Evolutionary conservation across 2,797 vertebrate species (phyloP).

Genomic region (Halcyon smyrnensis): DNA sequence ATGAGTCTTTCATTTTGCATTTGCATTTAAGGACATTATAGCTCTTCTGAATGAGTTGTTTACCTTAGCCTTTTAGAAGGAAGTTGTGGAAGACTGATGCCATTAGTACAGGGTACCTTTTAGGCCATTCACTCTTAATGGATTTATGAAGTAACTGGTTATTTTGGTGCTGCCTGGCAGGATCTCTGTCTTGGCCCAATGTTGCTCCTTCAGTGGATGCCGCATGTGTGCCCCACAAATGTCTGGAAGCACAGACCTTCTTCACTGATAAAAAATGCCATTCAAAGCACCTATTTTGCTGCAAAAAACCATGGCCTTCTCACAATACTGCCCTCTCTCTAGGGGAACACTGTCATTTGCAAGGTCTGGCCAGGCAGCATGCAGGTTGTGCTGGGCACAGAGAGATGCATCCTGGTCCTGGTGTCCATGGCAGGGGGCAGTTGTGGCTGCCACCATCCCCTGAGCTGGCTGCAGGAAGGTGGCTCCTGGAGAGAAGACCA

Average conservation of each 20-base stretch:
- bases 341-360: neutral
- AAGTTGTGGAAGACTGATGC: neutral
- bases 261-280: neutral
- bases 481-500: neutral
- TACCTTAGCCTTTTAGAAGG: neutral
- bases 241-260: neutral
- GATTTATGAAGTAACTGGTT: neutral
- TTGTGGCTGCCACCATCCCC: fast-evolving
- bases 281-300: neutral
- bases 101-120: neutral
- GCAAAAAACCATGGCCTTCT: neutral
- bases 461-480: neutral
- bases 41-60: neutral
- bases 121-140: neutral
- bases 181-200: neutral
- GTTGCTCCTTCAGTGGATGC: neutral
- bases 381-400: fast-evolving
- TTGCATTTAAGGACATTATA: neutral
- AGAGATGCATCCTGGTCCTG: neutral
- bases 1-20: neutral
- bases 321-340: neutral
- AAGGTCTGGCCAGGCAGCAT: fast-evolving
- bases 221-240: fast-evolving
- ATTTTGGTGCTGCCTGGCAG: neutral
- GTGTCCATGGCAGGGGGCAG: fast-evolving